These are phyloP conservation scores for Watsonalla cultraria DNA, from an alignment of 2,888 invertebrate genomes.

Conservation along the genomic window DNA sequence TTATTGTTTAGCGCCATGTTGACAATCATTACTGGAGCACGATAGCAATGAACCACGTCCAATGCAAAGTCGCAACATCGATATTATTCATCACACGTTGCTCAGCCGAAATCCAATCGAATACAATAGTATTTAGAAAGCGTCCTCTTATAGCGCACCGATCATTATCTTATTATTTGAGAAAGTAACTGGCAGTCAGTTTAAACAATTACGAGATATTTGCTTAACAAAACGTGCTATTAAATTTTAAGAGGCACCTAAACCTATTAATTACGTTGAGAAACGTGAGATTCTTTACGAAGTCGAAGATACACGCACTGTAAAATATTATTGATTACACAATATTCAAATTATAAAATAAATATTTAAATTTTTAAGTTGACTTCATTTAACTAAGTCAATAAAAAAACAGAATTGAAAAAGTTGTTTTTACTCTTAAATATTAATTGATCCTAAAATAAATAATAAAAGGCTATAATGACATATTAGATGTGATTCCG, in stretches of 20 bases:
- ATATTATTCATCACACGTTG: not conserved
- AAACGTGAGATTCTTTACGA: not conserved
- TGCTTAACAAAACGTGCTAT: not conserved
- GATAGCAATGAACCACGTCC: not conserved
- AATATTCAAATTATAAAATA: too few species aligned
- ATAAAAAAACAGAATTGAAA: too few species aligned
- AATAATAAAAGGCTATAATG: too few species aligned
- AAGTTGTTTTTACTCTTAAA: too few species aligned
- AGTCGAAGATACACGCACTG: not conserved
- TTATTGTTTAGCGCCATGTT: too few species aligned
- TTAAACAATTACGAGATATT: not conserved
- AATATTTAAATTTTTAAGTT: too few species aligned
- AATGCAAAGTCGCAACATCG: not conserved
- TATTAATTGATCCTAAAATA: too few species aligned
- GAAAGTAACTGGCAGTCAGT: slow-evolving; percentile 5
- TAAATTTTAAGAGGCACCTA: not conserved
- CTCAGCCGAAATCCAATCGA: slow-evolving; percentile 3
- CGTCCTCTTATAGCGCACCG: slow-evolving; percentile 14
- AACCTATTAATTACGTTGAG: not conserved
- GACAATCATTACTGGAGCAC: too few species aligned
- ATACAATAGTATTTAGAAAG: slow-evolving; percentile 22
- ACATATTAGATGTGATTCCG: too few species aligned
- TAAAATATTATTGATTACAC: not conserved
- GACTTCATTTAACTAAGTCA: too few species aligned
- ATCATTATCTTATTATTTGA: slow-evolving; percentile 16